Evolutionary conservation across 2,888 invertebrate genomes (phyloP), one percentile per base, ranked within the genome.

Genomic region (Polydrusus cervinus): DNA sequence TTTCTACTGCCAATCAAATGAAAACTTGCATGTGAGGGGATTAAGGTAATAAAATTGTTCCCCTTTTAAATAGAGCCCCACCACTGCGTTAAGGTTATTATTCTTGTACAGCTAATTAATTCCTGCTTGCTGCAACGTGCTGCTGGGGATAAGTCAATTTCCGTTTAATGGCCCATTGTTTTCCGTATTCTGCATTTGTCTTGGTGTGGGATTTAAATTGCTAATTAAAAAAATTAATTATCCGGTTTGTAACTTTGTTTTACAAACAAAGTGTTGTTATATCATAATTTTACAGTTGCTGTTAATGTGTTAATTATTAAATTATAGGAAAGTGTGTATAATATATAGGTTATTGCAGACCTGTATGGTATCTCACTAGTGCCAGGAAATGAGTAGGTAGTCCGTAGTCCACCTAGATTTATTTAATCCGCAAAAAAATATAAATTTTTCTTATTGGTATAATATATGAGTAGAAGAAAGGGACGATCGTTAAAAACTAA

Each of bases 1-100:
- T 82, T 82, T 83, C 81, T 78, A 78, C 85, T 86, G 86, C 86
- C 86, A 86, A 86, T 86, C 85, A 84, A 82, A 80, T 78, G 77
- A 75, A 70, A 66, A 77, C 62, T 69, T 55, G 76, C 57, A 71
- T 62, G 79, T 72, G 80, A 78, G 81, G 82, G 81, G 79, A 79
- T 76, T 65, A 78, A 78, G 75, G 78, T 78, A 78, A 79, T 78
- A 75, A 75, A 75, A 75, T 34, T 81, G 79, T 78, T 81, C 79
- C 80, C 76, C 78, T 75, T 73, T 75, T 78, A 71, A 77, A 76
- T 78, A 74, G 73, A 38, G 40, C 70, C 64, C 69, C 71, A 18
- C 55, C 70, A 53, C 60, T 45, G 71, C 74, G 64, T 16, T 71
- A 77, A 77, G 80, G 80, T 82, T 82, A 83, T 85, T 84, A 84